Evolutionary conservation across 2,113 vertebrate species (phyloP).

Genomic region (Salvelinus sp.): DNA sequence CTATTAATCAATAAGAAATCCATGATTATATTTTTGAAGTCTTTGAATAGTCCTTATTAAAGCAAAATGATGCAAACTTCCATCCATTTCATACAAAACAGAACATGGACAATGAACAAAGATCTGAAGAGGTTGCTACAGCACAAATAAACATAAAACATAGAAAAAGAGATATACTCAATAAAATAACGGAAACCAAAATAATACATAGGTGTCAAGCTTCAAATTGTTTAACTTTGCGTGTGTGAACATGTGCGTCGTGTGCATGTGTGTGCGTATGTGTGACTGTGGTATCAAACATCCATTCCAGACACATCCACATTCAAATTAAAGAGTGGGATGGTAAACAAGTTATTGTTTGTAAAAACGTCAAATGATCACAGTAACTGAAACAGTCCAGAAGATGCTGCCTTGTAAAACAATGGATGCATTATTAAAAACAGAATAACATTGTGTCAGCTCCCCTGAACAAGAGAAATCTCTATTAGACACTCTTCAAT

Average conservation of each 20-base stretch:
- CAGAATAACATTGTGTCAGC: not conserved
- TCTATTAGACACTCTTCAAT: not conserved
- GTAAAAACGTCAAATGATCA: not conserved
- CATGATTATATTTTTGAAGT: conserved; percentile 8
- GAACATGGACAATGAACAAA: not conserved
- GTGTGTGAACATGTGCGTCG: not conserved
- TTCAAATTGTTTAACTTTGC: not conserved
- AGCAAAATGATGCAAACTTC: conserved; percentile 8
- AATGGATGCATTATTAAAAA: not conserved
- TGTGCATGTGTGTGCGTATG: conserved; percentile 1
- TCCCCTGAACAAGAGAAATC: too few relatives aligned
- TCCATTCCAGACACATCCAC: not conserved
- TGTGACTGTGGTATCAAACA: not conserved
- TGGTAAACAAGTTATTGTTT: conserved; percentile 10
- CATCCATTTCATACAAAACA: conserved; percentile 7
- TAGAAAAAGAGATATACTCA: not conserved
- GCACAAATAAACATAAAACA: conserved; percentile 3
- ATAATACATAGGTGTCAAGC: not conserved
- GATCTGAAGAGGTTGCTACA: conserved; percentile 12
- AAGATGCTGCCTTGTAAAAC: not conserved
- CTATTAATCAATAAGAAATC: conserved; percentile 6
- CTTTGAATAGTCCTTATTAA: conserved; percentile 11
- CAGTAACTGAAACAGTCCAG: not conserved
- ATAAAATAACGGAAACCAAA: conserved; percentile 19
- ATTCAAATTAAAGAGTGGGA: not conserved